phyloP scores from a whole-genome alignment of 2,113 vertebrate genomes.

The Sander vitreus region DNA sequence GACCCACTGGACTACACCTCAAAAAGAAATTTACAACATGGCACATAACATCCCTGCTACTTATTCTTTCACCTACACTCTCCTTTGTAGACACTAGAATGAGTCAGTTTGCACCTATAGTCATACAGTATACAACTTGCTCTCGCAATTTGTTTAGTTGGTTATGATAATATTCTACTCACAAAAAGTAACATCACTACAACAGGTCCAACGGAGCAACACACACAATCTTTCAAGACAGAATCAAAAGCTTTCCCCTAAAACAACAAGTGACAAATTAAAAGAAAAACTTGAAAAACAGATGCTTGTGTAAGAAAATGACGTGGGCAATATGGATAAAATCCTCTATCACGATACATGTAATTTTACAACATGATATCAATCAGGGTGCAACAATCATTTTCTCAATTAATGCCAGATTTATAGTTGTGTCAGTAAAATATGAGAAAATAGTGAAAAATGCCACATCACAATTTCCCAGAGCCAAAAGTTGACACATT shows the following conservation, averaged over 20 bases:
- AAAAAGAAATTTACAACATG: constrained; percentile 30
- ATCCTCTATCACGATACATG: background rate
- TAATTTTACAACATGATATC: background rate
- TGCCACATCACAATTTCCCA: background rate
- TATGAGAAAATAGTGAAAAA: background rate
- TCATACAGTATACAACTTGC: background rate
- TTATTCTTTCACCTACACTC: background rate
- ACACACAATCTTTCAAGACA: background rate
- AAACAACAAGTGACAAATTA: background rate
- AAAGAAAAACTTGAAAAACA: background rate
- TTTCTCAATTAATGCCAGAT: background rate
- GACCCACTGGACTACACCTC: constrained; percentile 36
- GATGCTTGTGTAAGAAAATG: background rate
- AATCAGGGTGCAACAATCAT: background rate
- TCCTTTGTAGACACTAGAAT: background rate
- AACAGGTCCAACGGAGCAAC: background rate
- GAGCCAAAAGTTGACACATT: background rate
- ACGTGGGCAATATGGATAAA: background rate
- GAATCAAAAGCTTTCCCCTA: background rate
- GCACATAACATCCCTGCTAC: constrained; percentile 2
- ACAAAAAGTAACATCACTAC: background rate
- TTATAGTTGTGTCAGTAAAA: background rate
- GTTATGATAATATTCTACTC: background rate
- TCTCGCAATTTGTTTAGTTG: background rate
- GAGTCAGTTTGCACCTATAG: background rate